These are phyloP conservation scores for Drosophila neutralis DNA, from an alignment of 2,888 invertebrate genomes.

Conservation along the genomic window DNA sequence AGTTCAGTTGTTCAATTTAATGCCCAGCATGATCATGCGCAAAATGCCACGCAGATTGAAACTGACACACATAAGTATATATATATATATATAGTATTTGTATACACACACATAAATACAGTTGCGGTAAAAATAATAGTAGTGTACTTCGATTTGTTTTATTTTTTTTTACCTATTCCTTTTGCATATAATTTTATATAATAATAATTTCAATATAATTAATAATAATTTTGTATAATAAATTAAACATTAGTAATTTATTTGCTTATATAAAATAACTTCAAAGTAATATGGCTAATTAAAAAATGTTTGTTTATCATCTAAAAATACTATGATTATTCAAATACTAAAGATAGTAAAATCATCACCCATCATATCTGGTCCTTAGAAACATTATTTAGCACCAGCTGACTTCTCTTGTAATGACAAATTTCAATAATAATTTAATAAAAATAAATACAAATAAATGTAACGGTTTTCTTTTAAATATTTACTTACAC, in stretches of 20 bases:
- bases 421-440: background rate
- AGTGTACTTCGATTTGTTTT: background rate
- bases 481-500: background rate
- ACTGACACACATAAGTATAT: background rate
- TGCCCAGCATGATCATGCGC: slow-evolving; percentile 55
- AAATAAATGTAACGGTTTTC: background rate
- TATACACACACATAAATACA: background rate
- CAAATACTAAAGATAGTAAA: too few species aligned
- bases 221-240: too few species aligned
- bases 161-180: too few species aligned
- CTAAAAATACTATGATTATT: too few species aligned
- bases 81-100: background rate
- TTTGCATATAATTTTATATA: too few species aligned
- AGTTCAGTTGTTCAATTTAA: slow-evolving; percentile 30
- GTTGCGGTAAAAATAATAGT: background rate
- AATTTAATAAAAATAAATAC: background rate
- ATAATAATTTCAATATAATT: too few species aligned
- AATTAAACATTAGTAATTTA: too few species aligned
- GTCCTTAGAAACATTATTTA: background rate
- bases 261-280: too few species aligned
- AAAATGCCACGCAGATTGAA: slow-evolving; percentile 26
- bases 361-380: too few species aligned
- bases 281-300: too few species aligned
- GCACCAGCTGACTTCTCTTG: background rate
- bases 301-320: too few species aligned